phyloP scores from a whole-genome alignment of 1,140 invertebrate species.

The Ips nitidus region DNA sequence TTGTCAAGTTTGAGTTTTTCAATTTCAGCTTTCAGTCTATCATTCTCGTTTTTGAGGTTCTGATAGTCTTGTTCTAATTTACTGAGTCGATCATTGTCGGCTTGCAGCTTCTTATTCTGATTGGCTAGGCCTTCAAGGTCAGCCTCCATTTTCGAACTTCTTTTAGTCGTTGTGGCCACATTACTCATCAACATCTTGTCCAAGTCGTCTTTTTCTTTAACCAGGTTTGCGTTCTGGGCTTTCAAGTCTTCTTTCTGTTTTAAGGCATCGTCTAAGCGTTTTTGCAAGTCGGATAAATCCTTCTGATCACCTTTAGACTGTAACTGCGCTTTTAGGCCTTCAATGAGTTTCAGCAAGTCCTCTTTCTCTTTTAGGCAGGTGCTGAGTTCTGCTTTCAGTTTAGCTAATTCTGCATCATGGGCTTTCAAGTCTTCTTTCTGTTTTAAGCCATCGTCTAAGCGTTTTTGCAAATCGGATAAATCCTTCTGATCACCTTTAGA shows the following conservation, averaged over 20 bases:
- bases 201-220: conserved; percentile 33
- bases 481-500: no score
- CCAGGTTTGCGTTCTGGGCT: not conserved
- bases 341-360: not conserved
- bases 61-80: not conserved
- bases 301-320: no score
- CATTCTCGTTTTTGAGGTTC: not conserved
- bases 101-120: conserved; percentile 15
- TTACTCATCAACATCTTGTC: conserved; percentile 36
- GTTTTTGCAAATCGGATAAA: not conserved
- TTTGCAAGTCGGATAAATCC: not conserved
- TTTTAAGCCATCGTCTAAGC: not conserved
- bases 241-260: not conserved
- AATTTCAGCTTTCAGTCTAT: conserved; percentile 22
- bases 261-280: not conserved
- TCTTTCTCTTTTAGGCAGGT: not conserved
- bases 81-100: conserved; percentile 7
- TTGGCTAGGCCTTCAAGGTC: conserved; percentile 18
- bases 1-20: conserved; percentile 16
- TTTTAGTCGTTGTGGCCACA: conserved; percentile 20
- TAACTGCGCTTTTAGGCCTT: no score
- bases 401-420: not conserved
- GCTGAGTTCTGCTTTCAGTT: conserved; percentile 28
- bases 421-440: not conserved
- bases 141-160: conserved; percentile 33